A percentile compares a stretch with the other conserved stretches of the same genome.
Conservation (phyloP, 2,113 vertebrate genomes). For the Xenopus borealis region DNA sequence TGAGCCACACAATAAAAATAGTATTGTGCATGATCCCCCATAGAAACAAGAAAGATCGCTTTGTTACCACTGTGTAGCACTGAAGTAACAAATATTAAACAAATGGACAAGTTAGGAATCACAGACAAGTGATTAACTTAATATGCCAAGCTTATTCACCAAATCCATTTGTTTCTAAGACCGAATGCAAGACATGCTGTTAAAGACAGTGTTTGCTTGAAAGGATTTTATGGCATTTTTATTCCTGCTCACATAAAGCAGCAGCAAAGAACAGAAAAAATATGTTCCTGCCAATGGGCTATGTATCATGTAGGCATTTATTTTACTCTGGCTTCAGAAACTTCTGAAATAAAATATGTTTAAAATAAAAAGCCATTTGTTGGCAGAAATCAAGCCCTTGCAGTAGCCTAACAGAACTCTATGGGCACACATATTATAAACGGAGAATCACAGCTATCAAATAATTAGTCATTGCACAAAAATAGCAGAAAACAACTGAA, state of each 20-base stretch:
- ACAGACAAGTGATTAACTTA: slow-evolving; percentile 25
- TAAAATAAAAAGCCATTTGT: not conserved
- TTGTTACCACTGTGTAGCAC: not conserved
- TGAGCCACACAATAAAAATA: not conserved
- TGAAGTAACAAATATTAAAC: slow-evolving; percentile 7
- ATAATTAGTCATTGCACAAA: too few species aligned
- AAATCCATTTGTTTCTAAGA: slow-evolving; percentile 27
- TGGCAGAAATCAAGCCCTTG: too few species aligned
- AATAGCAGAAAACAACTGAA: too few species aligned
- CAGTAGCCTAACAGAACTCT: too few species aligned
- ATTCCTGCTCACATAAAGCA: too few species aligned
- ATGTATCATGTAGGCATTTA: too few species aligned
- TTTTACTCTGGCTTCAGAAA: not conserved
- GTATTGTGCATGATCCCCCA: slow-evolving; percentile 9
- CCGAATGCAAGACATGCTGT: not conserved
- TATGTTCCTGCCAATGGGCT: too few species aligned
- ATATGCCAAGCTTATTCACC: slow-evolving; percentile 16
- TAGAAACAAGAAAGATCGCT: not conserved
- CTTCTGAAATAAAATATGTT: not conserved
- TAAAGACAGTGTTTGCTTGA: not conserved
- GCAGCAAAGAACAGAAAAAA: too few species aligned
- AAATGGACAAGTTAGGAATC: slow-evolving; percentile 14
- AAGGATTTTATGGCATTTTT: too few species aligned
- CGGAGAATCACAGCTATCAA: too few species aligned
- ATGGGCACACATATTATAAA: too few species aligned